Percentiles rank a stretch among this genome's conserved stretches.
phyloP scores from a whole-genome alignment of 2,888 invertebrate species.

The Mallateleia sp. region DNA sequence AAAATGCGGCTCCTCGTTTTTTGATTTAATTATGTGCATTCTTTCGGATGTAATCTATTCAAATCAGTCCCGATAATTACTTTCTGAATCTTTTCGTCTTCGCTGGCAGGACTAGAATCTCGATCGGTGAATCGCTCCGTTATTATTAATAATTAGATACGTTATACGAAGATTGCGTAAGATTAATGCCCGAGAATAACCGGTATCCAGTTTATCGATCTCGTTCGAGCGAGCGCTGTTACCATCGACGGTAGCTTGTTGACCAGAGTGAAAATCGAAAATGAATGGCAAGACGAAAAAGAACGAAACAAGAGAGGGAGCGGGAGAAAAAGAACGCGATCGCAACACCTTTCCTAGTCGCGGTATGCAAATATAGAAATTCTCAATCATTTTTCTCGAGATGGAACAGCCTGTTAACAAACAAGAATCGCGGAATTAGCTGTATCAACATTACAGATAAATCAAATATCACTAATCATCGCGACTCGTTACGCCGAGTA shows the following conservation, averaged over 20 bases:
- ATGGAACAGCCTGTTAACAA: conserved; percentile 70
- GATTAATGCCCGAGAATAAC: conserved; percentile 85
- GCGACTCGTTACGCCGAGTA: conserved; percentile 43
- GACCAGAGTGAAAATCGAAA: conserved; percentile 82
- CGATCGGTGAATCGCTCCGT: conserved; percentile 84
- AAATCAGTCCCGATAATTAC: conserved; percentile 73
- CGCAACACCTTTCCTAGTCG: conserved; percentile 68
- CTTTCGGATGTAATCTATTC: conserved; percentile 75
- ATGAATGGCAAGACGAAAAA: conserved; percentile 76
- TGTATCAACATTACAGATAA: conserved; percentile 66
- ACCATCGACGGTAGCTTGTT: conserved; percentile 78
- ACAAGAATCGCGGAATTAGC: conserved; percentile 71
- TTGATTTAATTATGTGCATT: conserved; percentile 65
- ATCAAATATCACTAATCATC: conserved; percentile 65
- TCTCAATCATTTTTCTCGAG: conserved; percentile 66
- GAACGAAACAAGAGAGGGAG: conserved; percentile 25
- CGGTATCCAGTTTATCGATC: conserved; percentile 85
- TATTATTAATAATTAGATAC: conserved; percentile 86
- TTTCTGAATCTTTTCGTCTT: conserved; percentile 72
- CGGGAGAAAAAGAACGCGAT: conserved; percentile 19
- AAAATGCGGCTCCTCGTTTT: conserved; percentile 33
- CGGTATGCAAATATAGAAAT: conserved; percentile 75
- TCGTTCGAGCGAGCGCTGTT: conserved; percentile 78
- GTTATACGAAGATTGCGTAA: conserved; percentile 85
- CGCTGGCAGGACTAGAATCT: conserved; percentile 78